phyloP scores from a whole-genome alignment of 2,797 vertebrate species.

The Tolypeutes matacus region DNA sequence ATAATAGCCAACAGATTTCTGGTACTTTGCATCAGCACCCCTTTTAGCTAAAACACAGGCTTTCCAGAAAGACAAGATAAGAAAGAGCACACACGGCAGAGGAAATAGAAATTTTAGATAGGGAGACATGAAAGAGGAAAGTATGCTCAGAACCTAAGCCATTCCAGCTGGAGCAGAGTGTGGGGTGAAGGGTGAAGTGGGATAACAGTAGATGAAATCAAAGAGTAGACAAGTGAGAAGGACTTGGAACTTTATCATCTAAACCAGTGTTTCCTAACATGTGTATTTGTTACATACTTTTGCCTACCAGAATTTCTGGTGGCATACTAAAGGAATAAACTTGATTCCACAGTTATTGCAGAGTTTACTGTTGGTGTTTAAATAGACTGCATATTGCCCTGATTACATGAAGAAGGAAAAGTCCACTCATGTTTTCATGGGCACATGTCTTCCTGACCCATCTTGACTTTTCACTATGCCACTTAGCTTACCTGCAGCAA shows the following conservation, averaged over 20 bases:
- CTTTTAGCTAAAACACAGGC: not conserved
- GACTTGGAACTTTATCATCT: not conserved
- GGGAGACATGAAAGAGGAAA: not conserved
- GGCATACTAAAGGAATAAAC: not conserved
- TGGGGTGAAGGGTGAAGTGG: not conserved
- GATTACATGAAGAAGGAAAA: not conserved
- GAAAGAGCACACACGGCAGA: not conserved
- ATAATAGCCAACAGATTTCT: too few species aligned
- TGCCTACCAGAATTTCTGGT: too few species aligned
- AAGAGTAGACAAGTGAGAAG: not conserved
- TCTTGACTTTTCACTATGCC: not conserved
- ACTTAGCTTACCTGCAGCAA: not conserved
- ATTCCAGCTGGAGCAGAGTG: not conserved
- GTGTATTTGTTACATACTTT: not conserved
- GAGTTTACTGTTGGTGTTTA: not conserved
- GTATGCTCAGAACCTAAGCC: not conserved
- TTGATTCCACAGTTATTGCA: not conserved
- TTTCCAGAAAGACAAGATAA: constrained; percentile 2
- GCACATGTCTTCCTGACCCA: not conserved
- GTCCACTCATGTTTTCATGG: not conserved
- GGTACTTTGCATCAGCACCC: too few species aligned
- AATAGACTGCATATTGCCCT: not conserved
- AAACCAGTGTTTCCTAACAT: not conserved
- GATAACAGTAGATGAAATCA: not conserved
- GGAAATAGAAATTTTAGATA: not conserved